phyloP scores from a whole-genome alignment of 2,888 invertebrate species.

The Smittia aterrima region DNA sequence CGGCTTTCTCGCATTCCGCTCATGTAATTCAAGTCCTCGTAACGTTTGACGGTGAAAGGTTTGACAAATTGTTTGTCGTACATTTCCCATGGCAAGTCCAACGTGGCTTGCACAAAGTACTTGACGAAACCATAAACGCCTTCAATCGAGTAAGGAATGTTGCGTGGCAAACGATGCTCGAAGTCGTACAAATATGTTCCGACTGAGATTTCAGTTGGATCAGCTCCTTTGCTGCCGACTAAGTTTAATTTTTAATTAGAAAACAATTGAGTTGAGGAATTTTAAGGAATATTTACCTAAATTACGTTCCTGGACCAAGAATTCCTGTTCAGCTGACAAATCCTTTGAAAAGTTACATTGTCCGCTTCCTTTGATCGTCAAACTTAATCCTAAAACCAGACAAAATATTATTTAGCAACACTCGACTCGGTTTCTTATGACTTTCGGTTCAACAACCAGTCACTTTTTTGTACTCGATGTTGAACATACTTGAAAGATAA shows the following conservation, averaged over 20 bases:
- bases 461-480: no score
- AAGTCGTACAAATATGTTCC: constrained; percentile 26
- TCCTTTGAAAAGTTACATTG: background rate
- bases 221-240: background rate
- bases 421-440: background rate
- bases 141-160: constrained; percentile 19
- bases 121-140: constrained; percentile 17
- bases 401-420: background rate
- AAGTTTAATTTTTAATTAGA: no score
- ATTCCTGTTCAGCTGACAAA: constrained; percentile 24
- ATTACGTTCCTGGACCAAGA: background rate
- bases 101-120: constrained; percentile 18
- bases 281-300: no score
- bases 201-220: background rate
- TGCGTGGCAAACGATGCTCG: constrained; percentile 16
- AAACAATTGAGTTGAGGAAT: no score
- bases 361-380: constrained; percentile 20
- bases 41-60: constrained; percentile 19
- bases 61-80: background rate
- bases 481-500: no score
- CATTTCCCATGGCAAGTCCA: constrained; percentile 32
- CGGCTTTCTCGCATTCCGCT: background rate
- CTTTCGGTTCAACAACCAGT: no score
- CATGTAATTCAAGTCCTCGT: constrained; percentile 34
- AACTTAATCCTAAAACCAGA: background rate